Evolutionary conservation across 2,797 vertebrate species (phyloP), one percentile per base, ranked within the genome.

Genomic region (Sebastes itinus): DNA sequence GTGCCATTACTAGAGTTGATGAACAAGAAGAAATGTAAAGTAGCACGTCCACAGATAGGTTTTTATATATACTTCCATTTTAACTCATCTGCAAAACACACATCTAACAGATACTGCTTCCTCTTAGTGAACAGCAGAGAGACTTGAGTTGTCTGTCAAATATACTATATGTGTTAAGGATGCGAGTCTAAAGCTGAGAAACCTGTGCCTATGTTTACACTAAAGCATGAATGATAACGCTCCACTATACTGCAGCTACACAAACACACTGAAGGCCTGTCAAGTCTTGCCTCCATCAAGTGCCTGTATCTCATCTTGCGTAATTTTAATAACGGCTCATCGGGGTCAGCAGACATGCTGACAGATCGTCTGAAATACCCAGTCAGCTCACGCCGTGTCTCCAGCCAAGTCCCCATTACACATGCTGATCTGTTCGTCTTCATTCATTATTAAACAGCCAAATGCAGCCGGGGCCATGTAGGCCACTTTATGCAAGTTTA

Each of bases 401-500:
- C 72, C 87, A 87, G 88, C 91, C 91, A 86, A 89, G 76, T 87
- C 89, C 82, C 87, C 83, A 94, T 95, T 95, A 94, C 92, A 92
- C 89, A 93, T 92, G 91, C 94, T 92, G 89, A 93, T 95, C 92
- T 88, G 90, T 91, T 94, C 92, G 8, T 88, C 88, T 89, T 94
- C 94, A 94, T 96, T 87, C 81, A 96, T 95, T 96, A 96, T 96
- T 96, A 90, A 69, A 95, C 86, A 35, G 75, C 62, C 81, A 76
- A 89, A 93, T 83, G 89, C 92, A 88, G 90, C 82, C 23, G 73
- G 88, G 90, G 92, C 91, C 88, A 92, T 96, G 94, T 94, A 78
- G 88, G 90, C 87, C 91, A 94, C 91, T 95, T 96, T 94, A 95
- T 93, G 80, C 87, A 90, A 92, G 90, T 95, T 96, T 95, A 95